Conservation (phyloP, 2,888 invertebrate species). For the Antheraea yamamai region DNA sequence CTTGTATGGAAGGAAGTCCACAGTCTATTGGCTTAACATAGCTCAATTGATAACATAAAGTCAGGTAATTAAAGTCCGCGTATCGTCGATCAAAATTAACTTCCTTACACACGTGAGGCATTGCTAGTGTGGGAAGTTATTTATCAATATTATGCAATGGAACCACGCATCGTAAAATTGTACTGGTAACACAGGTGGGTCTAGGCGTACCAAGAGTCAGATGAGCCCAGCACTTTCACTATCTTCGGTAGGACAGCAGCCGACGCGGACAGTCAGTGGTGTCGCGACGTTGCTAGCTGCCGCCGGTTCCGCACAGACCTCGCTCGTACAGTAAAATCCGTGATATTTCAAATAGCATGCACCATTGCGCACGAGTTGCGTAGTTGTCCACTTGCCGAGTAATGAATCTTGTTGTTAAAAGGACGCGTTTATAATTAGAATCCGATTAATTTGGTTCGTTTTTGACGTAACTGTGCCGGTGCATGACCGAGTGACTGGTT, state of each 20-base stretch:
- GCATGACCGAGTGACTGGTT: slow-evolving; percentile 15
- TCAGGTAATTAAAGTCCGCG: not conserved
- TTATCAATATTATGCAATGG: slow-evolving; percentile 50
- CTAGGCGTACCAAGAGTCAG: slow-evolving; percentile 50
- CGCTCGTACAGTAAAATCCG: slow-evolving; percentile 50
- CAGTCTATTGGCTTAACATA: not conserved
- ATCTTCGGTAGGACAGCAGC: slow-evolving; percentile 59
- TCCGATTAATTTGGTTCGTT: slow-evolving; percentile 45
- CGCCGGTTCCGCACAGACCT: slow-evolving; percentile 52
- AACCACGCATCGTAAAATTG: slow-evolving; percentile 45
- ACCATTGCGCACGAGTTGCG: slow-evolving; percentile 57
- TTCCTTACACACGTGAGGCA: not conserved
- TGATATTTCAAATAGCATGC: slow-evolving; percentile 61
- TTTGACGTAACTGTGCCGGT: slow-evolving; percentile 37
- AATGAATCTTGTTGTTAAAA: slow-evolving; percentile 64
- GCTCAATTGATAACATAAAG: not conserved
- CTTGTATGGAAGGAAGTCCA: not conserved
- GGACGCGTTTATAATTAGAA: slow-evolving; percentile 53
- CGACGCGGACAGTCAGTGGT: slow-evolving; percentile 61
- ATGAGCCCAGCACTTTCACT: slow-evolving; percentile 77
- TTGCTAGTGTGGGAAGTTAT: slow-evolving; percentile 40
- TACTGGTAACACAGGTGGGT: slow-evolving; percentile 62
- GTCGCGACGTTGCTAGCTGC: slow-evolving; percentile 67
- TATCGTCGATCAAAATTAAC: not conserved
- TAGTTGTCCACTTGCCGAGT: slow-evolving; percentile 60